These are phyloP conservation scores for Entomyzon cyanotis DNA, from an alignment of 2,113 vertebrate genomes.

Conservation along the genomic window DNA sequence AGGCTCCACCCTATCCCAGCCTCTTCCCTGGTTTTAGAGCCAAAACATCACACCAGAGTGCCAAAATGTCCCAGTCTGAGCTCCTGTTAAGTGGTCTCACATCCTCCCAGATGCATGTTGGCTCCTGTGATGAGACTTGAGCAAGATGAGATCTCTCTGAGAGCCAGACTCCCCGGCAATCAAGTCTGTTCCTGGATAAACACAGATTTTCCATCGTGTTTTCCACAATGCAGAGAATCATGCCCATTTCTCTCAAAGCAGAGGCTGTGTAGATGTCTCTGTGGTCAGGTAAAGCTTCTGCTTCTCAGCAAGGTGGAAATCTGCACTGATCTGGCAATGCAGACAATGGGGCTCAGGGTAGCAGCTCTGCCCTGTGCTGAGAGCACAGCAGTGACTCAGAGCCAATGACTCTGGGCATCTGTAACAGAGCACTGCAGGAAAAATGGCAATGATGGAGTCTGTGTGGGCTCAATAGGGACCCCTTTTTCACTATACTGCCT, in stretches of 20 bases:
- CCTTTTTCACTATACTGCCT: background rate
- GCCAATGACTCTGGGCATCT: background rate
- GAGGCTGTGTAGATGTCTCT: background rate
- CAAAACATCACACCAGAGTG: background rate
- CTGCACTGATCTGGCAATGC: background rate
- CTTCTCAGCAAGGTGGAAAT: background rate
- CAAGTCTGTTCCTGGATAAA: background rate
- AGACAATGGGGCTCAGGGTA: background rate
- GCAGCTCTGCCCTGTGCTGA: background rate
- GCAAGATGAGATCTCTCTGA: background rate
- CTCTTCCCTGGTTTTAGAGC: background rate
- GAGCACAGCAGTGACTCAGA: background rate
- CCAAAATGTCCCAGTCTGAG: background rate
- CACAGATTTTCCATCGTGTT: background rate
- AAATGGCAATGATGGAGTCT: background rate
- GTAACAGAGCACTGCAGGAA: background rate
- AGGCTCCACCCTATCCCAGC: background rate
- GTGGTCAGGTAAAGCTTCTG: background rate
- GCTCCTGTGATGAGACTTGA: background rate
- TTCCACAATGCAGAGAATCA: background rate
- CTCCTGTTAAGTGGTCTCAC: background rate
- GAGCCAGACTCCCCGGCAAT: background rate
- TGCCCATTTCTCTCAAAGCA: background rate
- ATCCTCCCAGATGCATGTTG: background rate
- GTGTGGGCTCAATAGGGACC: fast-evolving